Conservation (phyloP, 2,888 invertebrate genomes). For the Andrena camellia region DNA sequence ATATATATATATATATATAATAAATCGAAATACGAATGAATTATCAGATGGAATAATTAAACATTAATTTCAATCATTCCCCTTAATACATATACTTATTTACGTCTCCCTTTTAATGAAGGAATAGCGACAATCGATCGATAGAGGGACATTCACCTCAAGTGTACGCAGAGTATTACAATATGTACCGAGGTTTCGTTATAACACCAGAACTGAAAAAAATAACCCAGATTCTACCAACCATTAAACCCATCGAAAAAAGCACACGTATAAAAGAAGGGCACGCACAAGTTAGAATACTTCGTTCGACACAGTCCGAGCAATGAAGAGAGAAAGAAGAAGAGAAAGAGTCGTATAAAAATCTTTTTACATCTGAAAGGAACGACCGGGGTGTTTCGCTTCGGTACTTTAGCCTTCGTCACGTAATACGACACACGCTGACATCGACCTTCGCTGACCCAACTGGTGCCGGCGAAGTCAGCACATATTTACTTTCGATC, state of each 20-base stretch:
- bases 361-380: too few species aligned
- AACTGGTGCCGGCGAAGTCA: neutral
- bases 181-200: neutral
- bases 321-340: too few species aligned
- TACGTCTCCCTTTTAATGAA: neutral
- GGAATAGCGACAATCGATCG: neutral
- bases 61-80: neutral
- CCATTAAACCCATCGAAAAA: too few species aligned
- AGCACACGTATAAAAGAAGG: too few species aligned
- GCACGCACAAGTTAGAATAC: too few species aligned
- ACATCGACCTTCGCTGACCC: conserved; percentile 1
- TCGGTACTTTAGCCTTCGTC: neutral
- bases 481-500: conserved; percentile 19
- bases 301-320: too few species aligned
- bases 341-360: too few species aligned
- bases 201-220: neutral
- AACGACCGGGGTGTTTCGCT: too few species aligned
- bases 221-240: too few species aligned
- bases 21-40: too few species aligned
- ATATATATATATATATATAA: too few species aligned
- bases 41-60: too few species aligned
- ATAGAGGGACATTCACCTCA: conserved; percentile 3
- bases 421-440: neutral
- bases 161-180: neutral
- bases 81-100: neutral